Conservation (phyloP, 2,888 invertebrate genomes). For the Magallana nippona region DNA sequence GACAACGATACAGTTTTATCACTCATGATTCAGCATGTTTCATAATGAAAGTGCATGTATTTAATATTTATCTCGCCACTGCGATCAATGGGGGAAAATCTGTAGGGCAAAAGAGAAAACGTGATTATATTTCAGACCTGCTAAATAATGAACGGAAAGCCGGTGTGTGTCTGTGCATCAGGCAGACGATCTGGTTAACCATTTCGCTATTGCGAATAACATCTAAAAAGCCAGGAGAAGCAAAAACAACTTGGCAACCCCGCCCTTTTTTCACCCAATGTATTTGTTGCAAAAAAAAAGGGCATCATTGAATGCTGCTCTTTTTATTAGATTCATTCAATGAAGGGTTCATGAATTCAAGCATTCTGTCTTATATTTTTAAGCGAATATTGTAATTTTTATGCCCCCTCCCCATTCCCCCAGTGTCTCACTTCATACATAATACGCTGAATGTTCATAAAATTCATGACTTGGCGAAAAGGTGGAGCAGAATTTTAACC, state of each 20-base stretch:
- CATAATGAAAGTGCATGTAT: slow-evolving; percentile 32
- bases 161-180: slow-evolving; percentile 4
- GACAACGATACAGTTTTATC: not conserved
- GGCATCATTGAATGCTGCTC: no score
- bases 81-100: slow-evolving; percentile 26
- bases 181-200: slow-evolving; percentile 21
- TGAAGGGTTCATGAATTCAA: no score
- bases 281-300: no score
- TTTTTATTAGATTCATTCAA: no score
- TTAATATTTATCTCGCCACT: slow-evolving; percentile 4
- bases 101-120: slow-evolving; percentile 2
- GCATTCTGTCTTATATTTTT: no score
- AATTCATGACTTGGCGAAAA: no score
- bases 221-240: not conserved
- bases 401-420: no score
- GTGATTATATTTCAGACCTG: slow-evolving; percentile 32
- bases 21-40: not conserved
- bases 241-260: not conserved
- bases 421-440: no score
- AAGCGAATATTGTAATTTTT: no score
- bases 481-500: no score
- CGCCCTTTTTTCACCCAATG: not conserved
- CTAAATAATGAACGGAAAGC: slow-evolving; percentile 19
- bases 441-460: no score
- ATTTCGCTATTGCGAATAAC: not conserved